Percentiles rank a stretch among this genome's conserved stretches.
phyloP scores from a whole-genome alignment of 2,113 vertebrate genomes.

The Chlorocebus sabaeus region DNA sequence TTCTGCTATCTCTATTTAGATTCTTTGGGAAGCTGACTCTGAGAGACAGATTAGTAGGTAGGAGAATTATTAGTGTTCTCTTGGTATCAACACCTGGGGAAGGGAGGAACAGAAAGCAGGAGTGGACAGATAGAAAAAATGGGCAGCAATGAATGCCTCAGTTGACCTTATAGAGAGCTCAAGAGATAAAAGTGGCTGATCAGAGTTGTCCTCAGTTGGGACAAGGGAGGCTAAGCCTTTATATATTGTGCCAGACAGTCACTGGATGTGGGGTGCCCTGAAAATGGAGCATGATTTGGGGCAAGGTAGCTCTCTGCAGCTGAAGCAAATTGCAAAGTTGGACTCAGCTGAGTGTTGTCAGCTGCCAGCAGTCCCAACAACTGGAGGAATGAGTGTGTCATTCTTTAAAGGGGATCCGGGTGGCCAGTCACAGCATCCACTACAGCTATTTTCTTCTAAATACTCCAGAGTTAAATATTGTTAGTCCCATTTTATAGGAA shows the following conservation, averaged over 20 bases:
- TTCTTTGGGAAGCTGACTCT: not conserved
- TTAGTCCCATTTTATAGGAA: conserved; percentile 15
- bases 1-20: not conserved
- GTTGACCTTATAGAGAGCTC: not conserved
- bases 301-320: not conserved
- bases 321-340: not conserved
- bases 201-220: not conserved
- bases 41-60: not conserved
- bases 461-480: not conserved
- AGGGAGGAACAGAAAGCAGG: not conserved
- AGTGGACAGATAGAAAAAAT: not conserved
- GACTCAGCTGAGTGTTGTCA: not conserved
- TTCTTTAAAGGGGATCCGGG: not conserved
- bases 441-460: not conserved
- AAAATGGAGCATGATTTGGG: not conserved
- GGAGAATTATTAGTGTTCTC: not conserved
- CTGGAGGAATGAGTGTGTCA: not conserved
- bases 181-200: not conserved
- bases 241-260: not conserved
- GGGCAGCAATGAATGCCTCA: not conserved
- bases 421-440: not conserved
- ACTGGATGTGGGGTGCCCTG: not conserved
- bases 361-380: not conserved
- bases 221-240: not conserved
- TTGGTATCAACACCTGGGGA: not conserved